A percentile compares a stretch with the other conserved stretches of the same genome.
phyloP scores from a whole-genome alignment of 2,797 vertebrate genomes.

The Xenops minutus region DNA sequence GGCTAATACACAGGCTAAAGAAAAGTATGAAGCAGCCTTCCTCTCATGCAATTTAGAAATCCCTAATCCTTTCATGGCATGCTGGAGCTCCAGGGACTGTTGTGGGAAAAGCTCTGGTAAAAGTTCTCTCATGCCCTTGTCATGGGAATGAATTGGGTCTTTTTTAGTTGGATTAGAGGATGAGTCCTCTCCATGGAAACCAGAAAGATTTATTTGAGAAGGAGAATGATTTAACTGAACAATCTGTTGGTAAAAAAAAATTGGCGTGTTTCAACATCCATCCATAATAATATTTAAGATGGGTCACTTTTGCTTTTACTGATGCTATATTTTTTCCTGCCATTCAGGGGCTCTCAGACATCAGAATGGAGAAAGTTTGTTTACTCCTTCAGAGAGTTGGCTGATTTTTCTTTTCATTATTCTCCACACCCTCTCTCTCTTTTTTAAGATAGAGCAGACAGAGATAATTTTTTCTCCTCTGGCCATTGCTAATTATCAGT shows the following conservation, averaged over 20 bases:
- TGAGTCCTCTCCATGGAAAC: conserved; percentile 38
- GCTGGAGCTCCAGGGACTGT: not conserved
- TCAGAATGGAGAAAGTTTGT: not conserved
- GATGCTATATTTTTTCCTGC: not conserved
- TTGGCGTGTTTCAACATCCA: not conserved
- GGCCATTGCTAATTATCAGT: not conserved
- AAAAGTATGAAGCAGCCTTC: not conserved
- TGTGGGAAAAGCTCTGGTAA: not conserved
- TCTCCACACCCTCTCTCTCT: rapidly evolving
- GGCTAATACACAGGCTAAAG: not conserved
- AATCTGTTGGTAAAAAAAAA: not conserved
- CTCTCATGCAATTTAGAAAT: not conserved
- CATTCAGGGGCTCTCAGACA: not conserved
- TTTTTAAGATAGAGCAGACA: not conserved
- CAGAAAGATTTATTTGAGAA: not conserved
- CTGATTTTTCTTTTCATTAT: not conserved
- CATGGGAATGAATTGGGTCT: not conserved
- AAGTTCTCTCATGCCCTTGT: not conserved
- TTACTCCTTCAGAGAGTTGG: not conserved
- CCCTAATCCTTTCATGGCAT: not conserved
- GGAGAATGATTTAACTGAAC: not conserved
- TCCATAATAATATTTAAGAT: not conserved
- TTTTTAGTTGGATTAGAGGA: conserved; percentile 6
- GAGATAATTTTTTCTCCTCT: not conserved
- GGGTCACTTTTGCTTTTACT: not conserved